Base-by-base conservation (phyloP, 2,888 invertebrate species). In the Muschampia staudingeri region DNA sequence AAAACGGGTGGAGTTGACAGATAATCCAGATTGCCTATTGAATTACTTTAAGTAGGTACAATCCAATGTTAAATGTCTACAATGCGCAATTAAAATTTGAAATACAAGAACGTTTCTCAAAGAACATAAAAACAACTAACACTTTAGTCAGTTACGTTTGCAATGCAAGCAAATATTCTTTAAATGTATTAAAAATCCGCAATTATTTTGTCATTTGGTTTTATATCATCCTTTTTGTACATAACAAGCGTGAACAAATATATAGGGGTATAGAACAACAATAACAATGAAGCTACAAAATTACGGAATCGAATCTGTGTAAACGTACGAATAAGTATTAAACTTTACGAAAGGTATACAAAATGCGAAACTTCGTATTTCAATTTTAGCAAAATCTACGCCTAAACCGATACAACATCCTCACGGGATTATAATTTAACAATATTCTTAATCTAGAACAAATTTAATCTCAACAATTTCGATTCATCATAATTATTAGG, bases 361-460 rank as follows among this genome's bases (percentile, higher is more conserved):
- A 81, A 82, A 82, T 87, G 82, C 76, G 83, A 82, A 82, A 65
- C 34, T 72, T 81, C 70, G 76, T 86, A 88, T 88, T 84, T 87
- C 82, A 87, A 90, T 86, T 90, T 90, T 90, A 90, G 90, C 90
- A 91, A 91, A 91, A 90, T 89, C 90, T 90, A 91, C 87, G 72
- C 77, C 82, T 84, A 84, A 82, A 80, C 61, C 52, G 70, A 61
- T 73, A 82, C 78, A 72, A 81, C 76, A 80, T 78, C 72, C 73
- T 77, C 81, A 9, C 61, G 42, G 78, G 76, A 81, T 67, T n/a
- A 30, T 76, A 14, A 30, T 61, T 34, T 73, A 80, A 81, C 84
- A 69, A 75, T 79, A 77, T 80, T 73, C 65, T 76, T 83, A 84
- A 83, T 83, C 83, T 85, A 82, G 82, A 80, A 76, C 71, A 73